Evolutionary conservation across 2,888 invertebrate species (phyloP).

Genomic region (Tenthredo scrophulariae): DNA sequence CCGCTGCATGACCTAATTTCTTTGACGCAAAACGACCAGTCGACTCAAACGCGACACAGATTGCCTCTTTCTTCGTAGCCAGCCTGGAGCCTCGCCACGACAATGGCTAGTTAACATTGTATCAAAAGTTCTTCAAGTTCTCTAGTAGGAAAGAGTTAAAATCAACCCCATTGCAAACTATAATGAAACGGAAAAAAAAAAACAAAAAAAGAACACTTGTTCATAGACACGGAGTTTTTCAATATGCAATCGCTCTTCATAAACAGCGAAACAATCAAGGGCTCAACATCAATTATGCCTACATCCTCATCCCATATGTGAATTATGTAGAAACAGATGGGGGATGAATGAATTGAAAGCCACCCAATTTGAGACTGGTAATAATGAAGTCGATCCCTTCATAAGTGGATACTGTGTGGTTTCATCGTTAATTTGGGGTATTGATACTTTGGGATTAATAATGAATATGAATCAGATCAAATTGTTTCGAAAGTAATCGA

Average conservation of each 20-base stretch:
- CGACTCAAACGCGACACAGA: slow-evolving; percentile 44
- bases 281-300: not conserved
- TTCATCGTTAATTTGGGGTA: not conserved
- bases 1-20: slow-evolving; percentile 49
- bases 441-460: not conserved
- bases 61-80: slow-evolving; percentile 46
- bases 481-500: not conserved
- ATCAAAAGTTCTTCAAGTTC: slow-evolving; percentile 40
- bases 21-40: slow-evolving; percentile 44
- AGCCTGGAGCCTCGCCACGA: slow-evolving; percentile 52
- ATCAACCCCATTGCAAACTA: not conserved
- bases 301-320: not conserved
- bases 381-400: not conserved
- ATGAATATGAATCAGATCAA: not conserved
- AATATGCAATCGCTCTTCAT: not conserved
- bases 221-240: not conserved
- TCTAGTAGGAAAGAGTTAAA: not conserved
- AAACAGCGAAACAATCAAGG: not conserved
- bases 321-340: not conserved
- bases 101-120: slow-evolving; percentile 42
- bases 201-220: not conserved
- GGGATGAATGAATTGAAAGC: not conserved
- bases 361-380: too few species aligned
- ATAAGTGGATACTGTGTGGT: not conserved
- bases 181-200: not conserved